Evolutionary conservation across 2,888 invertebrate genomes (phyloP).

Genomic region (Troides oblongomaculatus): DNA sequence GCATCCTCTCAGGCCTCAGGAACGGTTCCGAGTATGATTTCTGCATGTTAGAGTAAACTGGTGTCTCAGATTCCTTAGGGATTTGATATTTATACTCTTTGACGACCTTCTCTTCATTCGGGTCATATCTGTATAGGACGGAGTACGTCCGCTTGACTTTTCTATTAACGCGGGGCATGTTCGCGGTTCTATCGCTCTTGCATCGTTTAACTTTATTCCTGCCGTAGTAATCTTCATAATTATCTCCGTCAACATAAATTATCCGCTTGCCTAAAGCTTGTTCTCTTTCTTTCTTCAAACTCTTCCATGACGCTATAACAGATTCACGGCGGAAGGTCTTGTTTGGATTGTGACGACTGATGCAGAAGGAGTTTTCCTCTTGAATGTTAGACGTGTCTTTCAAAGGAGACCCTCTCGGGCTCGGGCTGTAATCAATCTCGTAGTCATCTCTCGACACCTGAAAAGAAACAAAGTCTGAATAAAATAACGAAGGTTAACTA

Average conservation of each 20-base stretch:
- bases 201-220: constrained; percentile 72
- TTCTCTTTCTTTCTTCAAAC: constrained; percentile 73
- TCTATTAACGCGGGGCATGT: constrained; percentile 55
- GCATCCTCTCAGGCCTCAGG: constrained; percentile 55
- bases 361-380: constrained; percentile 64
- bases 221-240: constrained; percentile 70
- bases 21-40: constrained; percentile 70
- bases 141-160: constrained; percentile 74
- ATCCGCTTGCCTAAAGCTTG: constrained; percentile 70
- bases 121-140: constrained; percentile 71
- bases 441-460: constrained; percentile 76
- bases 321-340: constrained; percentile 74
- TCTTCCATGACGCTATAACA: constrained; percentile 76
- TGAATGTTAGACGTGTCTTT: constrained; percentile 74
- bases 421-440: constrained; percentile 68
- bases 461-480: constrained; percentile 47
- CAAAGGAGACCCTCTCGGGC: constrained; percentile 68
- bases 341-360: constrained; percentile 76
- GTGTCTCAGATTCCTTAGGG: constrained; percentile 49
- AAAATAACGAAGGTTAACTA: constrained; percentile 28
- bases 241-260: constrained; percentile 68
- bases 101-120: constrained; percentile 68
- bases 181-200: constrained; percentile 68
- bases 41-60: constrained; percentile 47
- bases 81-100: constrained; percentile 74